A percentile compares a stretch with the other conserved stretches of the same genome.
These are phyloP conservation scores for Cheilosia variabilis DNA, from an alignment of 2,888 invertebrate genomes.

Conservation along the genomic window DNA sequence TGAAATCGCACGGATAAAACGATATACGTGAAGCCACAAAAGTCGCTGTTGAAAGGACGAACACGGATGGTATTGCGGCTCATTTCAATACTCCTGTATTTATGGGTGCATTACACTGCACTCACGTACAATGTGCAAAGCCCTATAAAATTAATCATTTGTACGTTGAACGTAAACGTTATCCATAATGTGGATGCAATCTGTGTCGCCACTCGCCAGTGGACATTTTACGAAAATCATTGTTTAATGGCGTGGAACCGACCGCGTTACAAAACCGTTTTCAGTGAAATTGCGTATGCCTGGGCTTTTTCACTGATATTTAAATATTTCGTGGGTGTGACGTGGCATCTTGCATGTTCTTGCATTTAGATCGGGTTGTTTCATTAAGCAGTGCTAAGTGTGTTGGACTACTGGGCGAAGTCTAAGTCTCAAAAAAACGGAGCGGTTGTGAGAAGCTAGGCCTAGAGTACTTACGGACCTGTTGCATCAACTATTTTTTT, in stretches of 20 bases:
- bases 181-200: conserved; percentile 37
- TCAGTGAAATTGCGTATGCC: background rate
- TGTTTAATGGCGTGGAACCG: conserved; percentile 24
- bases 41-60: conserved; percentile 27
- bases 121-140: conserved; percentile 55
- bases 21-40: conserved; percentile 51
- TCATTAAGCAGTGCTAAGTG: too few relatives aligned
- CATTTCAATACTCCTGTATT: conserved; percentile 47
- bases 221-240: conserved; percentile 9
- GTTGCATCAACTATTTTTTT: too few relatives aligned
- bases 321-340: background rate
- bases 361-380: background rate
- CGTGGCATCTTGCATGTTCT: background rate
- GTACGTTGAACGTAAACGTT: conserved; percentile 42
- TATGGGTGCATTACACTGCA: conserved; percentile 40
- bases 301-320: background rate
- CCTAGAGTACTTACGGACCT: too few relatives aligned
- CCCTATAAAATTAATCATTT: conserved; percentile 57
- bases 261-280: background rate
- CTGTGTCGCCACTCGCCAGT: conserved; percentile 7
- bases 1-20: conserved; percentile 42
- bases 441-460: too few relatives aligned
- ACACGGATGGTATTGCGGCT: conserved; percentile 33
- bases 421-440: too few relatives aligned
- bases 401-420: too few relatives aligned